Conservation (phyloP, 2,797 vertebrate species). For the Macropodus opercularis region DNA sequence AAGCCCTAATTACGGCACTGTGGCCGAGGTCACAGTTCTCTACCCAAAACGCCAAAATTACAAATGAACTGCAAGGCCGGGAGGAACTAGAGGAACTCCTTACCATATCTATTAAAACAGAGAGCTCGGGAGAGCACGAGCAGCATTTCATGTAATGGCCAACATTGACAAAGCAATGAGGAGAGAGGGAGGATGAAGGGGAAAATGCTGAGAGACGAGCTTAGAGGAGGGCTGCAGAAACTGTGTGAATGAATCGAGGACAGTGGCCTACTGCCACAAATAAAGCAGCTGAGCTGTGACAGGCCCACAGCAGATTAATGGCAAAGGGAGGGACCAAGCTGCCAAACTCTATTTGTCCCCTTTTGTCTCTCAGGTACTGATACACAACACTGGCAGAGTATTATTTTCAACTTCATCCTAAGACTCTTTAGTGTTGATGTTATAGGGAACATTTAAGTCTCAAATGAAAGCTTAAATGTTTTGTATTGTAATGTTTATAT, state of each 20-base stretch:
- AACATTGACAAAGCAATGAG: slow-evolving; percentile 1
- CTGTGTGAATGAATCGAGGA: slow-evolving; percentile 12
- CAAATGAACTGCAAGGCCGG: slow-evolving; percentile 31
- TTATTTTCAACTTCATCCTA: no score
- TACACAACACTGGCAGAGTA: no score
- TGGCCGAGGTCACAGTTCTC: slow-evolving; percentile 49
- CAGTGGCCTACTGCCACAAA: slow-evolving; percentile 12
- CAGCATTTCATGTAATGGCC: slow-evolving; percentile 19
- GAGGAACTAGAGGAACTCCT: slow-evolving; percentile 1
- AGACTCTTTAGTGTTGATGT: background rate
- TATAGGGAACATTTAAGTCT: no score
- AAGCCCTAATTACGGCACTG: slow-evolving; percentile 68
- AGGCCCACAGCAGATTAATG: slow-evolving; percentile 52
- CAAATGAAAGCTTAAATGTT: no score
- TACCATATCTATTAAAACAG: slow-evolving; percentile 13
- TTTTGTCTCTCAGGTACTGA: slow-evolving; percentile 53
- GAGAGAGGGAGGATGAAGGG: background rate
- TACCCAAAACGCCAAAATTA: slow-evolving; percentile 39
- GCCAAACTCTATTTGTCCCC: slow-evolving; percentile 58
- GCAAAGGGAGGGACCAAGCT: slow-evolving; percentile 47
- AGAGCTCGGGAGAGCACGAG: background rate
- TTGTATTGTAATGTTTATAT: no score
- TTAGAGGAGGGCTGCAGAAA: slow-evolving; percentile 23
- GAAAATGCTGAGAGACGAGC: background rate
- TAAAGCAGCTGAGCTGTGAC: slow-evolving; percentile 35